Percentiles rank a stretch among this genome's conserved stretches.
Evolutionary conservation across 2,888 invertebrate genomes (phyloP).

Genomic region (Homarus gammarus): DNA sequence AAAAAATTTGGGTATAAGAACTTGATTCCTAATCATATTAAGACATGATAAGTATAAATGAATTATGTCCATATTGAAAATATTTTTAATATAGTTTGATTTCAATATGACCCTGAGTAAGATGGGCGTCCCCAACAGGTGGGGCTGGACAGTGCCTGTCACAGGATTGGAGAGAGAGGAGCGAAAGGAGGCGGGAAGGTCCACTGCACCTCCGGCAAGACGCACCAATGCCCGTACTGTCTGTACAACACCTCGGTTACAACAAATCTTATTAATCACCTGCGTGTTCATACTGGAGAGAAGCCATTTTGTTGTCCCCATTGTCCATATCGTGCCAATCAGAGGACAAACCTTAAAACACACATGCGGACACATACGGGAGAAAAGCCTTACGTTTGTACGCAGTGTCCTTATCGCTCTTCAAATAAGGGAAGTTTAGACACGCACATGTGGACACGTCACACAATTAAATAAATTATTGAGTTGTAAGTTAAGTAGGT

Average conservation of each 20-base stretch:
- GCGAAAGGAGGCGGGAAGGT: slow-evolving; percentile 10
- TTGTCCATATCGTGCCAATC: slow-evolving; percentile 55
- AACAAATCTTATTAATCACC: slow-evolving; percentile 52
- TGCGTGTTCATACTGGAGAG: slow-evolving; percentile 49
- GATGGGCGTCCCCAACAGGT: slow-evolving; percentile 48
- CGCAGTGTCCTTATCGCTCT: slow-evolving; percentile 43
- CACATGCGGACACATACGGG: slow-evolving; percentile 56
- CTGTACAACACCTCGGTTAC: slow-evolving; percentile 41
- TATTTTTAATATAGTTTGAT: neutral
- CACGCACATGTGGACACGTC: slow-evolving; percentile 37
- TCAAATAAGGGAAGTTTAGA: slow-evolving; percentile 47
- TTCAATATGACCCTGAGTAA: slow-evolving; percentile 31
- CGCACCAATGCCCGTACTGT: slow-evolving; percentile 44
- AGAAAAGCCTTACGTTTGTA: slow-evolving; percentile 47
- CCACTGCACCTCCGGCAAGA: slow-evolving; percentile 30
- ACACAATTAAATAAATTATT: slow-evolving; percentile 17
- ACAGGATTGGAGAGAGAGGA: slow-evolving; percentile 1
- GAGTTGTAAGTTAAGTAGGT: neutral
- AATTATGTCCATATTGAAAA: neutral
- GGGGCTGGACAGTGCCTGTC: slow-evolving; percentile 33
- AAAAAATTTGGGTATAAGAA: neutral
- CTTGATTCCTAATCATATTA: neutral
- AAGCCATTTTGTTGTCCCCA: slow-evolving; percentile 57
- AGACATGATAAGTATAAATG: neutral
- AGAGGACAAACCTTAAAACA: slow-evolving; percentile 52